Evolutionary conservation across 2,888 invertebrate genomes (phyloP).

Genomic region (Plemyria rubiginata): DNA sequence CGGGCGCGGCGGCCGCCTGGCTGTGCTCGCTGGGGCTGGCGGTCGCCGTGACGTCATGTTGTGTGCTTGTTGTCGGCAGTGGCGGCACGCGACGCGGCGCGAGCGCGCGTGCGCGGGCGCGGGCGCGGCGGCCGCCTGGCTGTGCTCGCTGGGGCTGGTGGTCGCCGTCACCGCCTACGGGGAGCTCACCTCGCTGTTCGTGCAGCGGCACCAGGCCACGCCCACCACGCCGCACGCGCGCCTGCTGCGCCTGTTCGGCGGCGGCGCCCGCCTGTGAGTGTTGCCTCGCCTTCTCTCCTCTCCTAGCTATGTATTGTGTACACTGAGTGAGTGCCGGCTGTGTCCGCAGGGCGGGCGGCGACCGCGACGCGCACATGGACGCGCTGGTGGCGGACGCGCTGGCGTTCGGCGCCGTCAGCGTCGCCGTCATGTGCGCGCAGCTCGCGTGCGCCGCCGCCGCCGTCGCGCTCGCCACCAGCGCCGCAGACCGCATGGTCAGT

Average conservation of each 20-base stretch:
- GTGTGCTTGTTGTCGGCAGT: conserved; percentile 53
- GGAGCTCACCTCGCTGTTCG: conserved; percentile 85
- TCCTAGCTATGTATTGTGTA: no score
- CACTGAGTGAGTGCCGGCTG: neutral
- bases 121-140: conserved; percentile 55
- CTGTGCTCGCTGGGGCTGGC: conserved; percentile 72
- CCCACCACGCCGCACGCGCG: conserved; percentile 67
- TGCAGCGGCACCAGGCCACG: conserved; percentile 74
- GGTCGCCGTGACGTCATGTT: conserved; percentile 74
- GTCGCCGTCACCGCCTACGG: conserved; percentile 86
- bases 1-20: conserved; percentile 55
- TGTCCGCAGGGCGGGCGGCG: conserved; percentile 64
- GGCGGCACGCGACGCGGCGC: conserved; percentile 69
- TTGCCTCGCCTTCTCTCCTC: no score
- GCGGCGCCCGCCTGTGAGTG: conserved; percentile 81
- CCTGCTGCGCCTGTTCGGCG: conserved; percentile 78
- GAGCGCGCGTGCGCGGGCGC: conserved; percentile 57
- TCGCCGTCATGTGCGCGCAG: conserved; percentile 78
- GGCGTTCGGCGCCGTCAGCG: conserved; percentile 80
- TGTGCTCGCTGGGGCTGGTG: conserved; percentile 71
- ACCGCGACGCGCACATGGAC: conserved; percentile 76
- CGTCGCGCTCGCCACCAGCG: conserved; percentile 82
- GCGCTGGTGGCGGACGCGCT: conserved; percentile 82
- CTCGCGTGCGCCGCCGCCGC: conserved; percentile 78
- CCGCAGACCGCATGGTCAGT: conserved; percentile 78